phyloP scores from a whole-genome alignment of 2,113 vertebrate genomes.

The Xiphophorus maculatus region DNA sequence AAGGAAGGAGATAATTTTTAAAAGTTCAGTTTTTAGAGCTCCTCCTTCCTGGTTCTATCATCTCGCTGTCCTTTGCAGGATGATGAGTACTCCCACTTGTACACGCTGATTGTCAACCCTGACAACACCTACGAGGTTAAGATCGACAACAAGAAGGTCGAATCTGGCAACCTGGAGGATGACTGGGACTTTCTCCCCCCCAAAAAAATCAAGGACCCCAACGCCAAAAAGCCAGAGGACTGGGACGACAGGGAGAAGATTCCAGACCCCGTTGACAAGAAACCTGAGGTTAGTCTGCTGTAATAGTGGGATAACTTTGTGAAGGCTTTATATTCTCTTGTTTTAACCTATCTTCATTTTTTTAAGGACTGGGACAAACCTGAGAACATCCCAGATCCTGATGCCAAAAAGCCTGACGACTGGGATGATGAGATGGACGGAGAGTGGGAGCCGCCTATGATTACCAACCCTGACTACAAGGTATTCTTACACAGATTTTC shows the following conservation, averaged over 20 bases:
- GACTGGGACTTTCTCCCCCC: constrained; percentile 88
- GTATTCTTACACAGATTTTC: constrained; percentile 51
- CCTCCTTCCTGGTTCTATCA: neutral
- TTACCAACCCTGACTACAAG: constrained; percentile 85
- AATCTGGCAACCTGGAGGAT: constrained; percentile 82
- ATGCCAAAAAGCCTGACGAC: constrained; percentile 85
- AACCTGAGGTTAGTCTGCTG: constrained; percentile 80
- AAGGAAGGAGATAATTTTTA: neutral
- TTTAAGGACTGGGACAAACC: constrained; percentile 85
- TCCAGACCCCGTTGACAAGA: constrained; percentile 84
- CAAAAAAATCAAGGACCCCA: constrained; percentile 84
- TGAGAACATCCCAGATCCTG: constrained; percentile 86
- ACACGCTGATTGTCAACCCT: constrained; percentile 84
- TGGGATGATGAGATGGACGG: constrained; percentile 89
- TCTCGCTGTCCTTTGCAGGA: constrained; percentile 69
- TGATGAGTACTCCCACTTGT: constrained; percentile 85
- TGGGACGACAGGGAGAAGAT: constrained; percentile 85
- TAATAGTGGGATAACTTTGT: neutral
- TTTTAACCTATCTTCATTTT: neutral
- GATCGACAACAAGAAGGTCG: constrained; percentile 87
- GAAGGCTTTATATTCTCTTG: neutral
- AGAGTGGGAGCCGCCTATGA: constrained; percentile 86
- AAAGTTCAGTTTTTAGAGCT: too few species aligned
- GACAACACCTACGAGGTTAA: constrained; percentile 90
- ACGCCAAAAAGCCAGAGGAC: constrained; percentile 85